phyloP scores from a whole-genome alignment of 2,113 vertebrate genomes.

The Leuciscus idus region DNA sequence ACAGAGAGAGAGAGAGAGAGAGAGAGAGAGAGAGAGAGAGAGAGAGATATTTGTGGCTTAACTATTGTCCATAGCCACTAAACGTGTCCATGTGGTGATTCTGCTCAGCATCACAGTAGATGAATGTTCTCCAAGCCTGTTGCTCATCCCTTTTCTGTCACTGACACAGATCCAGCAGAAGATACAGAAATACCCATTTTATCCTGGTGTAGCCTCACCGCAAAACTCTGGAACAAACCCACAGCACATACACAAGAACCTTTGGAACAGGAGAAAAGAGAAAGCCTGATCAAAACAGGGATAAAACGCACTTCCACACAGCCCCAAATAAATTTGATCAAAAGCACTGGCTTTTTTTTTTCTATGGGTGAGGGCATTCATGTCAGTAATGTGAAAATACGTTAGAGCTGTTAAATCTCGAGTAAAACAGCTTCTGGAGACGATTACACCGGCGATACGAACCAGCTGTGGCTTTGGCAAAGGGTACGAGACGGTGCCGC shows the following conservation, averaged over 20 bases:
- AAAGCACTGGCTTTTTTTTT: slow-evolving; percentile 63
- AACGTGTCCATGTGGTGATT: slow-evolving; percentile 47
- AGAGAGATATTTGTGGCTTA: slow-evolving; percentile 23
- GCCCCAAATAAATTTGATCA: slow-evolving; percentile 76
- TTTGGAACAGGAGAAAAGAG: slow-evolving; percentile 58
- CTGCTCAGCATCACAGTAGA: slow-evolving; percentile 31
- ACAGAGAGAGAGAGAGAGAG: slow-evolving; percentile 46
- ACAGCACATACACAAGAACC: slow-evolving; percentile 31
- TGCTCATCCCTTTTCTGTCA: slow-evolving; percentile 70
- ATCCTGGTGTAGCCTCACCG: neutral
- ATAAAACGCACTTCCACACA: slow-evolving; percentile 62
- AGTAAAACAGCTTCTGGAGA: slow-evolving; percentile 77
- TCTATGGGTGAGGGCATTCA: slow-evolving; percentile 62
- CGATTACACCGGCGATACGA: slow-evolving; percentile 77
- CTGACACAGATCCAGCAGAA: slow-evolving; percentile 42
- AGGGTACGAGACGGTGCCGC: neutral
- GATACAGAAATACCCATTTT: slow-evolving; percentile 55
- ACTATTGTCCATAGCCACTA: slow-evolving; percentile 43
- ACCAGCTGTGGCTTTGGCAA: slow-evolving; percentile 68
- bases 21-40: slow-evolving; percentile 47
- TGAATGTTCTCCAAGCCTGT: slow-evolving; percentile 62
- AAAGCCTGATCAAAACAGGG: slow-evolving; percentile 71
- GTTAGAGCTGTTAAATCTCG: slow-evolving; percentile 75
- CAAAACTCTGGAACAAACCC: slow-evolving; percentile 63
- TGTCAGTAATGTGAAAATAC: slow-evolving; percentile 79